These are phyloP conservation scores for Heliconius aoede DNA, from an alignment of 2,888 invertebrate species.

Conservation along the genomic window DNA sequence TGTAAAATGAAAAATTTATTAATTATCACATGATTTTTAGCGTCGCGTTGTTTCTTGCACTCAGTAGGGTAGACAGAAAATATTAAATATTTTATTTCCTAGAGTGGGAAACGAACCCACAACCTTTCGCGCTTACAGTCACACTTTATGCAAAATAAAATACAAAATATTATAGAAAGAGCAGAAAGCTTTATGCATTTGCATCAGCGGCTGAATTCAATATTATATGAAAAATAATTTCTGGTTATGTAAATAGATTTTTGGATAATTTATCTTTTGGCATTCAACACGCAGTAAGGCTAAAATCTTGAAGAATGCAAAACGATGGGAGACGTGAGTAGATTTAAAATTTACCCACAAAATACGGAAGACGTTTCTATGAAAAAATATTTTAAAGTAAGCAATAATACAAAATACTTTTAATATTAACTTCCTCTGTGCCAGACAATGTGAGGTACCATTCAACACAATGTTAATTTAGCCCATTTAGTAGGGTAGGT, in stretches of 20 bases:
- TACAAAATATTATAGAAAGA: too few relatives aligned
- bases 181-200: too few relatives aligned
- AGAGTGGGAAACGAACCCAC: not conserved
- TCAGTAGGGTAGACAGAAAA: too few relatives aligned
- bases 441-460: too few relatives aligned
- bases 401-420: too few relatives aligned
- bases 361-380: not conserved
- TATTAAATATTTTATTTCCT: not conserved
- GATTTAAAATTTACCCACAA: not conserved
- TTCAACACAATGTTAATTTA: too few relatives aligned
- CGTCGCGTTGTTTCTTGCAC: too few relatives aligned
- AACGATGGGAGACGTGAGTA: constrained; percentile 9
- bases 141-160: not conserved
- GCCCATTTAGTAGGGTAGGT: too few relatives aligned
- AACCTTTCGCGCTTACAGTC: not conserved
- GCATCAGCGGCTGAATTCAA: not conserved
- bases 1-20: not conserved
- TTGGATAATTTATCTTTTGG: not conserved
- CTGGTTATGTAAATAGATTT: not conserved
- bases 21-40: not conserved
- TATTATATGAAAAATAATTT: not conserved
- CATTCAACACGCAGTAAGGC: not conserved
- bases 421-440: too few relatives aligned
- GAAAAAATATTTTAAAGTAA: too few relatives aligned
- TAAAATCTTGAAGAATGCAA: not conserved